Base-by-base conservation (phyloP, 2,888 invertebrate species). In the Andrena praecox region DNA sequence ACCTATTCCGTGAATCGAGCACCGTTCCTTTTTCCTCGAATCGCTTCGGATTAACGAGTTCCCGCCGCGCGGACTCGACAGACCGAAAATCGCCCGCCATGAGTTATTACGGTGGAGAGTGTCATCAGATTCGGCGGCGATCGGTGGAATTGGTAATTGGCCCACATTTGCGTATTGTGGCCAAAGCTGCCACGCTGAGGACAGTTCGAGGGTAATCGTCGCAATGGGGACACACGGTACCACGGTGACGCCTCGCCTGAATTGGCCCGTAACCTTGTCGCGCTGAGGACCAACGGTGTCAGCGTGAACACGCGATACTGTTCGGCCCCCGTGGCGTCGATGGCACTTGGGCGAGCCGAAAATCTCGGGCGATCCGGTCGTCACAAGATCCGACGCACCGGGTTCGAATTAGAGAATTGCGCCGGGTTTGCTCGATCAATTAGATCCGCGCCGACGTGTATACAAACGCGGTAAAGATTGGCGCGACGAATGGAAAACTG, bases 241-340 rank as follows among this genome's bases (percentile, higher is more conserved):
- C 67, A 74, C 54, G 33, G 48, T 67, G n/a, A 12, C 48, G 71
- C 52, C 62, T 77, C 70, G 77, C 78, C 85, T 75, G 81, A 85
- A 85, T 81, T 85, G 80, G 84, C 8, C 33, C 54, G 77, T 75
- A 77, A 81, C 85, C 85, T 85, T 85, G 85, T 48, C 81, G 69
- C 70, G 56, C 75, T 63, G 64, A 56, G 54, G 54, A 50, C 64
- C 78, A 66, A 20, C 48, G 27, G 20, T 24, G 24, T 48, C 54
- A 20, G 33, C 33, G 20, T 42, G 35, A 8, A 75, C 62, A n/a
- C 56, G 24, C 24, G 54, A 56, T 56, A 72, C 77, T 63, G 29
- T 75, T 56, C 52, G 52, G 7, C 4, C 48, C 54, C 35, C 50
- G 29, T 29, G n/a, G 4, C 20, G 60, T 20, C 72, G 83, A 83